Conservation (phyloP, 2,113 vertebrate species). For the Gallinago media region DNA sequence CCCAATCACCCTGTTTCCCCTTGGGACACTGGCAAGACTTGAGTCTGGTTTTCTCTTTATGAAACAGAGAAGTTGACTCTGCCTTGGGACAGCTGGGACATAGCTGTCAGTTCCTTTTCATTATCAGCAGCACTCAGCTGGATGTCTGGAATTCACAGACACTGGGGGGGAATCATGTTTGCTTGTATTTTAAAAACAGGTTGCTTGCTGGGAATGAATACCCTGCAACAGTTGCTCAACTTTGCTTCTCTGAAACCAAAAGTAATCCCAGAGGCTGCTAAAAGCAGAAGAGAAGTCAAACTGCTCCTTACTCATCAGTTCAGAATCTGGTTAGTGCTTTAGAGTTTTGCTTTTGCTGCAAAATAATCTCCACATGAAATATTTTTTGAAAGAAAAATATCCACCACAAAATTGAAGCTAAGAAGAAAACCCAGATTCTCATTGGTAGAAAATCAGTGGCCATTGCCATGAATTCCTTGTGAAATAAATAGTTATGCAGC, state of each 20-base stretch:
- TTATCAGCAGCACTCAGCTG: slow-evolving; percentile 55
- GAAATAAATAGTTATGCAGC: not conserved
- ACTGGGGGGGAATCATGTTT: not conserved
- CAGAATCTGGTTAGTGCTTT: not conserved
- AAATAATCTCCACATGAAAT: not conserved
- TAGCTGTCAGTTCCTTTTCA: slow-evolving; percentile 52
- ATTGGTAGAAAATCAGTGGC: not conserved
- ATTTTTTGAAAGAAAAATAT: not conserved
- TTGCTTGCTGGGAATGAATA: slow-evolving; percentile 36
- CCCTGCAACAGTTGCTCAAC: slow-evolving; percentile 18
- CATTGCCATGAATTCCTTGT: not conserved
- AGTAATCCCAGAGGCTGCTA: not conserved
- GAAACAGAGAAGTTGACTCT: not conserved
- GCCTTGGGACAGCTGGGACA: not conserved
- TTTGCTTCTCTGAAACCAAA: slow-evolving; percentile 36
- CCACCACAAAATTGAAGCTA: not conserved
- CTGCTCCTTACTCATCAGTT: not conserved
- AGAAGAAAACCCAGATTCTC: not conserved
- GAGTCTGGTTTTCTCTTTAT: not conserved
- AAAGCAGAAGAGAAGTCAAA: slow-evolving; percentile 32
- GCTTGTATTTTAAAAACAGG: slow-evolving; percentile 46
- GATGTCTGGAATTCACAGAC: slow-evolving; percentile 58
- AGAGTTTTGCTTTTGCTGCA: not conserved
- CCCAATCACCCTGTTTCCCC: accelerated
- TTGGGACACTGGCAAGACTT: not conserved